Conservation (phyloP, 2,888 invertebrate species). For the Argyresthia goedartella region DNA sequence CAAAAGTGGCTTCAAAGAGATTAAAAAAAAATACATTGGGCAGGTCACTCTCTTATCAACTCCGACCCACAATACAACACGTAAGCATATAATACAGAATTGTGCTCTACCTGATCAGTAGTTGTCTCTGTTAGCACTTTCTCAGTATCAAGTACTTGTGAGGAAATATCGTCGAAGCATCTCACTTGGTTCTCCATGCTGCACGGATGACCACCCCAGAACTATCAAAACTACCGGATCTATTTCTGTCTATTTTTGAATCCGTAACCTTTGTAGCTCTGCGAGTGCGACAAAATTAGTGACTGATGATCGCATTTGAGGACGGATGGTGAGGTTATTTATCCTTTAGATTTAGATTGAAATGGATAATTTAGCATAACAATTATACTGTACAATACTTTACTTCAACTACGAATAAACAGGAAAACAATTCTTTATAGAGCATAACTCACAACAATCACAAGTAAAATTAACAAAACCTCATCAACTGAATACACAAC, state of each 20-base stretch:
- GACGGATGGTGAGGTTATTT: too few species aligned
- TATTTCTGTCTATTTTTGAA: neutral
- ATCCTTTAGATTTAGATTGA: too few species aligned
- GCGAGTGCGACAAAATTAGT: too few species aligned
- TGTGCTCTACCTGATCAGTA: conserved; percentile 65
- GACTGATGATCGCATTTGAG: too few species aligned
- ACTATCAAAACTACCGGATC: neutral
- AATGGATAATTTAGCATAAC: too few species aligned
- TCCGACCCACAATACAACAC: neutral
- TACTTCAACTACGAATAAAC: too few species aligned
- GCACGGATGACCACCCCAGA: neutral
- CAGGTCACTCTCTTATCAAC: neutral
- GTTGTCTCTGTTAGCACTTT: conserved; percentile 68
- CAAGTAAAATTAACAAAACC: too few species aligned
- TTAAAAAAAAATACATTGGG: neutral
- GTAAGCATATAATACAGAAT: neutral
- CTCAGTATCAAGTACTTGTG: conserved; percentile 72
- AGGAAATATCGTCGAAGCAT: conserved; percentile 39
- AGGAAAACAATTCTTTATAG: too few species aligned
- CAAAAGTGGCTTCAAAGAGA: neutral
- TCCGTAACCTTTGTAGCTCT: neutral
- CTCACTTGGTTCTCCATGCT: conserved; percentile 49
- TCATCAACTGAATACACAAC: too few species aligned
- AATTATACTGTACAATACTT: too few species aligned
- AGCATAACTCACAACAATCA: too few species aligned